Base-by-base conservation (phyloP, 2,888 invertebrate species). In the Epirrhoe alternata region DNA sequence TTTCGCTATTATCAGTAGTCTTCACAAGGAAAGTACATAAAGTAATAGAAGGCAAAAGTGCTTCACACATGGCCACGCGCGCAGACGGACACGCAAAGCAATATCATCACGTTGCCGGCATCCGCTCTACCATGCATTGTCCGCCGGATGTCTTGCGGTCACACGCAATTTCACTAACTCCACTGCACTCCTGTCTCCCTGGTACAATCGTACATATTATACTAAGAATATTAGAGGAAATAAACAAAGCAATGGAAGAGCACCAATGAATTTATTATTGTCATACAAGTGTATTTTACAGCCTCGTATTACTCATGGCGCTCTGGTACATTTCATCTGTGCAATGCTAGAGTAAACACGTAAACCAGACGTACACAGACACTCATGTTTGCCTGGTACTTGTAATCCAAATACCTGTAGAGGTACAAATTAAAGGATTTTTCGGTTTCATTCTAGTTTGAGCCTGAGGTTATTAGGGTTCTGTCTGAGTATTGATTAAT, bases 101-200 rank as follows among this genome's bases (percentile, higher is more conserved):
- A 88, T 85, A 86, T 87, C 86, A 82, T 86, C 86, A 81, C 82
- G 88, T 89, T 87, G 87, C 87, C 84, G 83, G 88, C 90, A 90
- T 91, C 91, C 92, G 72, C 70, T 71, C 68, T 70, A 61, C 60
- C 83, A 65, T 80, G 84, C 83, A 87, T 88, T 88, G 89, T 87
- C 86, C 88, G 85, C 90, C 92, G 92, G 92, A 92, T 90, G 90
- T 91, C 90, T 92, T 93, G 92, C 85, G 92, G 92, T 93, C 90
- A 86, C 89, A 89, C 88, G 89, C 89, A 90, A 91, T 92, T 92
- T 92, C 91, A 90, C 89, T 89, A 90, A 87, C 87, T 87, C 83
- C 81, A 80, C 79, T 74, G 75, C 74, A 71, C 74, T 81, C 77
- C 78, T 86, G 83, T 78, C 80, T 79, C 79, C 86, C 85, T 87